Evolutionary conservation across 2,797 vertebrate species (phyloP), one percentile per base, ranked within the genome.

Genomic region (Megalops cyprinoides): DNA sequence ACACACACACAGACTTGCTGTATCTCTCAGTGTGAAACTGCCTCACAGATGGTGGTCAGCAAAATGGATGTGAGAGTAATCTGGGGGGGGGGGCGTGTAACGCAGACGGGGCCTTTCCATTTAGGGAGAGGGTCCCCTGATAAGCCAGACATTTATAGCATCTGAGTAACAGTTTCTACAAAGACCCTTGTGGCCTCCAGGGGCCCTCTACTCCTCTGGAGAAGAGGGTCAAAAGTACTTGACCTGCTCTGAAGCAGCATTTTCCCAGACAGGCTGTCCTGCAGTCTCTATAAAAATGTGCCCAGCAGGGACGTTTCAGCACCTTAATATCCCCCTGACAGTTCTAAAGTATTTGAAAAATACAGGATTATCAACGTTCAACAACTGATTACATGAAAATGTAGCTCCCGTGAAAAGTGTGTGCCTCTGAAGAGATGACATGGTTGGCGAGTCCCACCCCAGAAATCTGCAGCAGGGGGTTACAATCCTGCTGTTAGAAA

Each of bases 1-100:
- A 69, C 15, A 28, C 2, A 23, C 34, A 39, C 37, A 1, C 93
- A 94, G 92, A 94, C 93, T 92, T 91, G 91, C 87, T 74, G 80
- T 85, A 77, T 83, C 37, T 23, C 20, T 49, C 87, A 87, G 83
- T 79, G 83, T 88, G 92, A 94, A 94, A 93, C 92, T 86, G 88
- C 82, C 89, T 86, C 88, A 91, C 93, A 95, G 91, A 94, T 94
- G 94, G 92, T 91, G 92, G 91, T 88, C 89, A 88, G 85, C 80
- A 90, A 88, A 93, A 93, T 89, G 93, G 94, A 95, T 94, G 92
- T 94, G 94, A 95, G 89, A 94, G 85, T 89, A 88, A 88, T 9
- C 51, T 10, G 46, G 34, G 7, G 23, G 28, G 34, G n/a, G 20
- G 12, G 14, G 73, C 44, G 67, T 67, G 71, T 34, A 23, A 67